These are phyloP conservation scores for Microcaecilia unicolor DNA, from an alignment of 2,797 vertebrate genomes.

Conservation along the genomic window DNA sequence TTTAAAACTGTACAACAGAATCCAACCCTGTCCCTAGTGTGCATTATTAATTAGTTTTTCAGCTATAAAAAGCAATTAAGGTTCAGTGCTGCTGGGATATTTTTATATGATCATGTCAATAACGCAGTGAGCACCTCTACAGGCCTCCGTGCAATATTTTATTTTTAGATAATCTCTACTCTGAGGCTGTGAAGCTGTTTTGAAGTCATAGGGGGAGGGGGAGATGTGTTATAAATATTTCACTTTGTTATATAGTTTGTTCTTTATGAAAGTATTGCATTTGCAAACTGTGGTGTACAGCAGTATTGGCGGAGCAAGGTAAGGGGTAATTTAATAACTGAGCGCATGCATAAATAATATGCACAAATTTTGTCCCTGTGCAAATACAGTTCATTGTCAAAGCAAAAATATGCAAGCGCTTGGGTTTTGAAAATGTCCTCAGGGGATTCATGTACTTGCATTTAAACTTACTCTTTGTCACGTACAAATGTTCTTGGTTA, in stretches of 20 bases:
- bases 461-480: no score
- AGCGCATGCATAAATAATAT: no score
- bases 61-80: conserved; percentile 19
- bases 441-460: no score
- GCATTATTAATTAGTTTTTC: conserved; percentile 20
- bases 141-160: neutral
- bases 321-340: no score
- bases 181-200: neutral
- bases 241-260: neutral
- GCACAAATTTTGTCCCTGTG: no score
- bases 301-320: no score
- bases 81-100: conserved; percentile 6
- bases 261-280: neutral
- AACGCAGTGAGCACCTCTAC: neutral
- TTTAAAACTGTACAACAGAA: conserved; percentile 14
- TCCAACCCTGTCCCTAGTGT: conserved; percentile 8
- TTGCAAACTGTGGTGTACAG: no score
- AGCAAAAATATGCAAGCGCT: no score
- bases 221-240: rapidly evolving
- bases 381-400: no score
- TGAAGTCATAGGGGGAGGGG: neutral
- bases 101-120: conserved; percentile 8
- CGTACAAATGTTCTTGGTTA: no score
- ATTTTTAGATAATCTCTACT: conserved; percentile 3
- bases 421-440: no score